Conservation (phyloP, 1,140 invertebrate genomes). For the Lepidurus arcticus region DNA sequence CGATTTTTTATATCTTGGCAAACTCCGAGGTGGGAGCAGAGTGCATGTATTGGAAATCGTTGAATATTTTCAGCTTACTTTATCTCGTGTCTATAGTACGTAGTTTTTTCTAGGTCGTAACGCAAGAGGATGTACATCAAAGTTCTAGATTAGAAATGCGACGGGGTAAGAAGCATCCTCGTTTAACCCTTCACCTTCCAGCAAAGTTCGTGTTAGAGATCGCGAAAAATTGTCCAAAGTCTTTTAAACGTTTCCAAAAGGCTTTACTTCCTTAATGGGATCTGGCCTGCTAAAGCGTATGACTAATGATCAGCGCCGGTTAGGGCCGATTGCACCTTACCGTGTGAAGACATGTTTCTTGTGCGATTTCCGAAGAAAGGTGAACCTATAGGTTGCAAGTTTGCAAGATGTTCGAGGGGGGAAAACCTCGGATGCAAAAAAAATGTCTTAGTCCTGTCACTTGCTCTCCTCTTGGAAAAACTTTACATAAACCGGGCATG, state of each 20-base stretch:
- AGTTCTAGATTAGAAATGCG: not conserved
- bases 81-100: not conserved
- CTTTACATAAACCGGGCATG: too few species aligned
- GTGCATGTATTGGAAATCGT: constrained; percentile 18
- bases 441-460: too few species aligned
- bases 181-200: not conserved
- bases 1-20: not conserved
- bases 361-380: not conserved
- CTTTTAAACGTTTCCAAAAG: not conserved
- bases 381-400: not conserved
- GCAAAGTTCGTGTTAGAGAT: not conserved
- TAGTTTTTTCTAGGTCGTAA: not conserved
- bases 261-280: not conserved
- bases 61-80: constrained; percentile 4
- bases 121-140: not conserved
- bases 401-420: not conserved
- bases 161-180: not conserved
- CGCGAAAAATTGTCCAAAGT: not conserved
- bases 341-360: not conserved
- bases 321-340: not conserved
- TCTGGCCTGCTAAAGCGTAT: not conserved
- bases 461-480: too few species aligned
- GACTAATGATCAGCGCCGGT: not conserved
- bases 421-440: not conserved
- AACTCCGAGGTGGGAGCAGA: not conserved